These are phyloP conservation scores for Pseudopipra pipra DNA, from an alignment of 2,113 vertebrate species.

Conservation along the genomic window DNA sequence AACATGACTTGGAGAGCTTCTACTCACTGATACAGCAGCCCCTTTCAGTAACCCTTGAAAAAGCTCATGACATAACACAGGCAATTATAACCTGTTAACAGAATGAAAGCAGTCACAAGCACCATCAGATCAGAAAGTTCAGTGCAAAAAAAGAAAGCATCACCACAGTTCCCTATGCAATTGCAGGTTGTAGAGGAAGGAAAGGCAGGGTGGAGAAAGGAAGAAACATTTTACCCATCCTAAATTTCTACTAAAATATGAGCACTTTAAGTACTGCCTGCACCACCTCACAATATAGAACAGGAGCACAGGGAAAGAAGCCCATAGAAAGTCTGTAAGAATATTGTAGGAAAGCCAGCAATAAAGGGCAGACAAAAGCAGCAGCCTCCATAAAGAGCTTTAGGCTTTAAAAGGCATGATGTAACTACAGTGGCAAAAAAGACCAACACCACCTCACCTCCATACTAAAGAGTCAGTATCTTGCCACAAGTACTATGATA, in stretches of 20 bases:
- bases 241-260: not conserved
- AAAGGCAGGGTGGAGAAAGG: not conserved
- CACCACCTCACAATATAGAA: not conserved
- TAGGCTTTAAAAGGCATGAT: not conserved
- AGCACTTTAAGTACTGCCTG: not conserved
- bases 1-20: not conserved
- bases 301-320: not conserved
- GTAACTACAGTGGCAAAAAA: not conserved
- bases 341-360: not conserved
- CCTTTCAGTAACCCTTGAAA: not conserved
- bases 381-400: not conserved
- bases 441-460: not conserved
- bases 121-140: not conserved
- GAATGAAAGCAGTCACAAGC: not conserved
- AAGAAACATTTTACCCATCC: not conserved
- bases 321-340: not conserved
- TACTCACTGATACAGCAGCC: not conserved
- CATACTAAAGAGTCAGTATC: not conserved
- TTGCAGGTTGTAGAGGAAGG: not conserved
- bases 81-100: not conserved
- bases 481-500: rapidly evolving
- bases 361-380: not conserved
- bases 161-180: not conserved
- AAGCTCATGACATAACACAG: not conserved
- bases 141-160: not conserved